Evolutionary conservation across 2,888 invertebrate genomes (phyloP).

Genomic region (Netelia virgata): DNA sequence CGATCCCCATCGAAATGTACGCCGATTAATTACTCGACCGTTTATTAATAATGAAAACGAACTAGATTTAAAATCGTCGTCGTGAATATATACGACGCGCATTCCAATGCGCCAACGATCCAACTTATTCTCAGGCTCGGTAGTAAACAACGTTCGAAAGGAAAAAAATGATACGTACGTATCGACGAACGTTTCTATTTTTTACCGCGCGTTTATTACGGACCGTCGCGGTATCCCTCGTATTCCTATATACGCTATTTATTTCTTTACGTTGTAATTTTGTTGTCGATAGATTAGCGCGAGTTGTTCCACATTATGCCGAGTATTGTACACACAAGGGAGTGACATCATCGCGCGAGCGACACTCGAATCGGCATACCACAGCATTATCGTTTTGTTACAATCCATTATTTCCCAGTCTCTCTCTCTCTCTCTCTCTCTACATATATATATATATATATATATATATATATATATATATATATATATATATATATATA

Average conservation of each 20-base stretch:
- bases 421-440: no score
- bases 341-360: slow-evolving; percentile 51
- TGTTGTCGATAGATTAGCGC: slow-evolving; percentile 32
- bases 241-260: slow-evolving; percentile 16
- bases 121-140: no score
- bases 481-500: not conserved
- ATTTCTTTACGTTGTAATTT: slow-evolving; percentile 26
- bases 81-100: no score
- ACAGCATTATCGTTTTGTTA: slow-evolving; percentile 25
- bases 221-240: not conserved
- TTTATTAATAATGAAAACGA: no score
- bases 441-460: not conserved
- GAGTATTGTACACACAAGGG: slow-evolving; percentile 23
- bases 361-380: slow-evolving; percentile 38
- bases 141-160: no score
- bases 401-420: slow-evolving; percentile 7
- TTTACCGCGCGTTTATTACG: slow-evolving; percentile 9
- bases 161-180: no score
- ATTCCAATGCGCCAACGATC: no score
- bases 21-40: no score
- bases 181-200: no score
- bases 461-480: not conserved
- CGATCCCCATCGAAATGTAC: not conserved
- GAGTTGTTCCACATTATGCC: slow-evolving; percentile 50
- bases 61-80: no score